These are phyloP conservation scores for Laspeyria flexula DNA, from an alignment of 2,888 invertebrate species.

Conservation along the genomic window DNA sequence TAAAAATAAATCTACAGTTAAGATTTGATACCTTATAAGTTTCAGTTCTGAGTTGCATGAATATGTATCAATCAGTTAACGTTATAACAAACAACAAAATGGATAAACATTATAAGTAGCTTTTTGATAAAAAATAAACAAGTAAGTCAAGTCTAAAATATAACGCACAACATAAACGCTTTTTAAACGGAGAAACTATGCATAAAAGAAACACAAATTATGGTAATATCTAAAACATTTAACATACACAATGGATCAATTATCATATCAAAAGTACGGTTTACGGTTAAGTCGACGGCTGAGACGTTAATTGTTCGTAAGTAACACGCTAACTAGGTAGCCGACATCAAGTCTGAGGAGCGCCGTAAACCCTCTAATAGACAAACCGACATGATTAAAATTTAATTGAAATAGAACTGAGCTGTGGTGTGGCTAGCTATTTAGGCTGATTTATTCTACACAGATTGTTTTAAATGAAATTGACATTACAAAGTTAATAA, in stretches of 20 bases:
- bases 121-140: too few species aligned
- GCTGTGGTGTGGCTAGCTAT: neutral
- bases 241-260: slow-evolving; percentile 47
- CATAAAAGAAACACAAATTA: slow-evolving; percentile 18
- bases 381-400: slow-evolving; percentile 46
- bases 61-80: too few species aligned
- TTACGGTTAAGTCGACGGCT: slow-evolving; percentile 36
- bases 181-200: slow-evolving; percentile 19
- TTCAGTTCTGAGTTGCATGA: too few species aligned
- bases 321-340: slow-evolving; percentile 70
- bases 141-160: neutral
- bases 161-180: neutral
- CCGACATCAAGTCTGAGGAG: slow-evolving; percentile 52
- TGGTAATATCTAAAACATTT: slow-evolving; percentile 16
- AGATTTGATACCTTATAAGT: too few species aligned
- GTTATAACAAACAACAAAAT: too few species aligned
- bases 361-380: slow-evolving; percentile 30
- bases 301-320: slow-evolving; percentile 70
- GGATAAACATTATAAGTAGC: too few species aligned
- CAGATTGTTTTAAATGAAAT: too few species aligned
- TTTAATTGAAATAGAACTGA: slow-evolving; percentile 52
- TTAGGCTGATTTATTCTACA: too few species aligned
- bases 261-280: slow-evolving; percentile 47
- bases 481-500: too few species aligned
- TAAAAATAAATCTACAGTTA: too few species aligned